Percentiles rank a stretch among this genome's conserved stretches.
phyloP scores from a whole-genome alignment of 1,140 invertebrate genomes.

The Ruditapes philippinarum region DNA sequence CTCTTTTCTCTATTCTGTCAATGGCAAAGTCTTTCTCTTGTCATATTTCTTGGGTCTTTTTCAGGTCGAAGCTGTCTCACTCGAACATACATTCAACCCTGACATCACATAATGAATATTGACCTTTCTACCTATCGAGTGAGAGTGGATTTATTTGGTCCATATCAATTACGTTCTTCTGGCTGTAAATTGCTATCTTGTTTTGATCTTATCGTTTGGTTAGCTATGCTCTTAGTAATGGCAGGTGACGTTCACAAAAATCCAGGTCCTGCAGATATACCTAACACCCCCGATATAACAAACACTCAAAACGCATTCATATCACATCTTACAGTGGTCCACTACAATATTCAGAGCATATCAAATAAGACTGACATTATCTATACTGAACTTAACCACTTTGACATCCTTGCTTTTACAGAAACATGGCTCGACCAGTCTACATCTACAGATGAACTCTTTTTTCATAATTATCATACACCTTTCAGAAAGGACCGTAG shows the following conservation, averaged over 20 bases:
- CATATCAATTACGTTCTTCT: background rate
- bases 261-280: background rate
- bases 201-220: background rate
- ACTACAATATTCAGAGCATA: constrained; percentile 40
- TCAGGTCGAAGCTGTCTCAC: background rate
- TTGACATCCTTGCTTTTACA: constrained; percentile 35
- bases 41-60: background rate
- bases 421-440: constrained; percentile 26
- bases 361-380: background rate
- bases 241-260: background rate
- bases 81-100: background rate
- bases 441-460: background rate
- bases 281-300: background rate
- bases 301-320: background rate
- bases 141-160: background rate
- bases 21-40: background rate
- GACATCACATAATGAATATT: background rate
- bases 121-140: background rate
- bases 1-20: background rate
- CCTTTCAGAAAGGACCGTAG: background rate
- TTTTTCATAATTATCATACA: background rate
- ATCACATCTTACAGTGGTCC: background rate
- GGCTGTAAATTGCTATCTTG: background rate
- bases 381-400: constrained; percentile 5
- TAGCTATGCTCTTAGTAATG: background rate